Evolutionary conservation across 2,113 vertebrate genomes (phyloP), one percentile per base, ranked within the genome.

Genomic region (Lanius collurio): DNA sequence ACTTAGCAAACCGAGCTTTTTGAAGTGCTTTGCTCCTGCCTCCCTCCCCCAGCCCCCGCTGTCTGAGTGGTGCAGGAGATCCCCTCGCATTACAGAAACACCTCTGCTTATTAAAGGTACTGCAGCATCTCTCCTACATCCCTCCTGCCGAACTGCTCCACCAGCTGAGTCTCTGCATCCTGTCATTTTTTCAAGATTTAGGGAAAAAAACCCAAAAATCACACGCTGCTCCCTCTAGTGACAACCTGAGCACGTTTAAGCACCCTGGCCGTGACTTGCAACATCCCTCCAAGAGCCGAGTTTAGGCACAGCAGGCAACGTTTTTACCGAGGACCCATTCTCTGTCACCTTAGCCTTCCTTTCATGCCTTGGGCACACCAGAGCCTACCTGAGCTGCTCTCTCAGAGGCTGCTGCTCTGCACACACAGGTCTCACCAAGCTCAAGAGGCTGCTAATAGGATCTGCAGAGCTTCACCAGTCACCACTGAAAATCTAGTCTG

Each of bases 141-240:
- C 33, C 67, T 84, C 42, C 67, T 85, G 82, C 63, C 78, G 86
- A 77, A 70, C 28, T 0, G 0, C 46, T 85, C 68, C 68, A 65
- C 47, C 68, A 70, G 50, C 82, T 52, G 75, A 28, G 27, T 31
- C 56, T 64, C 64, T 37, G 56, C 31, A 65, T 59, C 52, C 20
- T 18, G 35, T 49, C 13, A 23, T 57, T 26, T 83, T 67, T 22
- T 39, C 33, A 42, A 42, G n/a, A 73, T 20, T 39, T 50, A 71
- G 53, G 44, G 15, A 49, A 26, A 60, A 31, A 41, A 53, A 49
- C n/a, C n/a, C 14, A 60, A 31, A 41, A 62, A 78, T 50, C 70
- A 31, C 18, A 22, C 7, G n/a, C 82, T 83, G 85, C 95, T 95
- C 93, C 94, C 90, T 93, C 85, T 92, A 83, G 93, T 82, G 94